Evolutionary conservation across 2,797 vertebrate species (phyloP), one percentile per base, ranked within the genome.

Genomic region (Trachurus trachurus): DNA sequence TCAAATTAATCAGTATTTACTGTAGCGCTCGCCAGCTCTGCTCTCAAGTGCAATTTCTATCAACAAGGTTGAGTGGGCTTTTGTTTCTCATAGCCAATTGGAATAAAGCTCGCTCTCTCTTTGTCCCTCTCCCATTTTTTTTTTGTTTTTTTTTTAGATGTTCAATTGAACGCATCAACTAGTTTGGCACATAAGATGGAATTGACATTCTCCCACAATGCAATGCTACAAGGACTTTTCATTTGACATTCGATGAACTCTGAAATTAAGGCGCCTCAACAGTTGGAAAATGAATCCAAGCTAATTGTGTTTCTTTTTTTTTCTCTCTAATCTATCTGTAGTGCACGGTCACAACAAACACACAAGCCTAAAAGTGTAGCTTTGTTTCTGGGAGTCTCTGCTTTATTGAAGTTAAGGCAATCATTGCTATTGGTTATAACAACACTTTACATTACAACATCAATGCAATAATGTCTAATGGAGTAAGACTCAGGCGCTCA

Each of bases 61-160:
- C 93, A 92, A 91, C 93, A 94, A 94, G 92, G 93, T 93, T 93
- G 93, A 93, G 92, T 92, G 88, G 88, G 88, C 88, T 93, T 94
- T 94, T 93, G 93, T 94, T 91, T 93, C 83, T 90, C 78, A 80
- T 80, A 91, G 88, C 88, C 89, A 92, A 91, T 88, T 90, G 86
- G 90, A 93, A 82, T 84, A 82, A 90, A 87, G 81, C 74, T 83
- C n/a, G 52, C 82, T 73, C 80, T 76, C 56, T 81, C 83, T 89
- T 89, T 89, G 88, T 88, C 74, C 78, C 45, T 59, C 62, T 79
- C 60, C 44, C 56, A n/a, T 68, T 80, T 80, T 75, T 84, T 82
- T 64, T 81, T 71, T 66, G 1, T 26, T 26, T 37, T 71, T 78
- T 80, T 78, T 86, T 84, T 69, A 76, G 76, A 89, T 85, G 85